Percentiles rank a stretch among this genome's conserved stretches.
Evolutionary conservation across 2,797 vertebrate species (phyloP).

Genomic region (Kryptopterus vitreolus): DNA sequence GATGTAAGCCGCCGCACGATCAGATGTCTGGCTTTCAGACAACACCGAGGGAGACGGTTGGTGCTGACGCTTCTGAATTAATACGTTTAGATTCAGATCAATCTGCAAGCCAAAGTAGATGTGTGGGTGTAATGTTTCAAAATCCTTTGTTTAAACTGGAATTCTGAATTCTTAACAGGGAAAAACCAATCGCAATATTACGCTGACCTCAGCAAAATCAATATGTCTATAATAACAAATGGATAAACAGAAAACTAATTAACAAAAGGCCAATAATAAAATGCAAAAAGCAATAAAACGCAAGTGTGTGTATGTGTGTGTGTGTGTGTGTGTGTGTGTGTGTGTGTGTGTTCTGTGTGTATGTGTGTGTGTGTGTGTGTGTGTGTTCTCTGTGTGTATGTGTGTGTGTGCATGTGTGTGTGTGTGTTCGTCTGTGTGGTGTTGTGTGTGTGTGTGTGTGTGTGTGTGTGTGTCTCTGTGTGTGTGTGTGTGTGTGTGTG

Average conservation of each 20-base stretch:
- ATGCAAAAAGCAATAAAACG: neutral
- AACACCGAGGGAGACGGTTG: neutral
- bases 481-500: too few relatives aligned
- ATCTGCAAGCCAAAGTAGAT: neutral
- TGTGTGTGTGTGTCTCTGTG: too few relatives aligned
- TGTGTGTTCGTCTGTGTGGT: too few relatives aligned
- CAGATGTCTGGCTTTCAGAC: constrained; percentile 23
- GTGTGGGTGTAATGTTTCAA: neutral
- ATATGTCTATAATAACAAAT: too few relatives aligned
- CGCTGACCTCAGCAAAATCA: neutral
- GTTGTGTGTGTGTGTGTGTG: too few relatives aligned
- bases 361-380: too few relatives aligned
- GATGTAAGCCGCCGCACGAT: neutral
- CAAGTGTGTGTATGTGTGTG: too few relatives aligned
- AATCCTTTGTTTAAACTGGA: neutral
- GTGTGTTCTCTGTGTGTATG: too few relatives aligned
- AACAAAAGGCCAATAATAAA: neutral
- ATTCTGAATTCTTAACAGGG: neutral
- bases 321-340: too few relatives aligned
- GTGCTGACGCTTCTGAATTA: neutral
- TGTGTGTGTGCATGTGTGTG: too few relatives aligned
- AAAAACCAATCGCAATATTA: neutral
- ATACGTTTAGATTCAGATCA: neutral
- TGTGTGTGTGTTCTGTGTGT: too few relatives aligned
- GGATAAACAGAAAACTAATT: too few relatives aligned